A percentile compares a stretch with the other conserved stretches of the same genome.
These are phyloP conservation scores for Psettodes erumei DNA, from an alignment of 2,113 vertebrate species.

Conservation along the genomic window DNA sequence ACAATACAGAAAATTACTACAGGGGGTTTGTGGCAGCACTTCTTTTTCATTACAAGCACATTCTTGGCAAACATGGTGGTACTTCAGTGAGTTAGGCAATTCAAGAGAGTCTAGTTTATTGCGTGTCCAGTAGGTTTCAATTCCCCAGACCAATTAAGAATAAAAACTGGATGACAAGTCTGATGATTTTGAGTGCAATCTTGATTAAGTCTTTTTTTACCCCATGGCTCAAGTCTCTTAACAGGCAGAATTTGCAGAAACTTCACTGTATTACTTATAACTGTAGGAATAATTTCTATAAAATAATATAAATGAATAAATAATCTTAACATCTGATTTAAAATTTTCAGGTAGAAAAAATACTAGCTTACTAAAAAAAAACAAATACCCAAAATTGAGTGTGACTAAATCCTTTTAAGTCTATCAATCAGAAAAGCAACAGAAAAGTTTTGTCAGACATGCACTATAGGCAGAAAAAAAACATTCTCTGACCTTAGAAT, in stretches of 20 bases:
- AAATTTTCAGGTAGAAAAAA: constrained; percentile 9
- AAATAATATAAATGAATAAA: no score
- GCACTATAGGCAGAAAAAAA: constrained; percentile 15
- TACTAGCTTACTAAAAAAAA: neutral
- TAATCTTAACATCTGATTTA: no score
- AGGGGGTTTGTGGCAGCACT: constrained; percentile 31
- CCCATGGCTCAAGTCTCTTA: neutral
- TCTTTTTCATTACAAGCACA: constrained; percentile 47
- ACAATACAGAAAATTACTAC: constrained; percentile 25
- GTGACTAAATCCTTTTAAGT: neutral
- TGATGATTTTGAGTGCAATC: constrained; percentile 15
- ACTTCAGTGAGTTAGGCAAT: constrained; percentile 58
- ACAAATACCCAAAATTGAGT: no score
- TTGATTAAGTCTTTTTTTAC: neutral
- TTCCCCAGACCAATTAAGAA: constrained; percentile 43
- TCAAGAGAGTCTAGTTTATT: constrained; percentile 22
- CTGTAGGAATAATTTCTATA: no score
- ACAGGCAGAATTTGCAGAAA: constrained; percentile 1
- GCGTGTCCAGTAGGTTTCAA: constrained; percentile 32
- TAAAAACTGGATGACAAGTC: constrained; percentile 11
- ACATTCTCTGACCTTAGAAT: neutral
- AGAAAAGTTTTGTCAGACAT: constrained; percentile 12
- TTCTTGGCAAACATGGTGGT: constrained; percentile 42
- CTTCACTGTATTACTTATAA: constrained; percentile 3
- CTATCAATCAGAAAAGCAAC: neutral